These are phyloP conservation scores for Gymnoscopelus microlampas DNA, from an alignment of 2,797 vertebrate genomes.

Conservation along the genomic window DNA sequence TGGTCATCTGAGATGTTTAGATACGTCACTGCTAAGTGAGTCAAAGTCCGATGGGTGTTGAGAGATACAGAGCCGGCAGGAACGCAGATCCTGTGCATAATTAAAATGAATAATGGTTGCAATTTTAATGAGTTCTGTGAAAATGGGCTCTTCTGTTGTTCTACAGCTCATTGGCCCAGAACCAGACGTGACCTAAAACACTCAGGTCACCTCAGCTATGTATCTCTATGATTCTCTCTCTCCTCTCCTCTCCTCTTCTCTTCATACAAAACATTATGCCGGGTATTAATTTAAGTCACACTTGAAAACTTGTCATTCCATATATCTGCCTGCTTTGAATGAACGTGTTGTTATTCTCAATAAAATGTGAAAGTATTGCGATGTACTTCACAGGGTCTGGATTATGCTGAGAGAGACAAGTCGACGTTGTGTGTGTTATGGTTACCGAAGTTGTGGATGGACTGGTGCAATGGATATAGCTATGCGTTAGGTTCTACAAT, in stretches of 20 bases:
- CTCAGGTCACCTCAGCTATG: not conserved
- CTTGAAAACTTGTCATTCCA: no score
- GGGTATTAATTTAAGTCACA: no score
- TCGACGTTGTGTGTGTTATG: no score
- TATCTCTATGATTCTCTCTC: slow-evolving; percentile 16
- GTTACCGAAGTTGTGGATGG: no score
- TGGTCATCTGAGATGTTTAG: slow-evolving; percentile 2
- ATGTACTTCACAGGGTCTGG: no score
- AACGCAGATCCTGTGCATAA: slow-evolving; percentile 31
- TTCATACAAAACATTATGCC: not conserved
- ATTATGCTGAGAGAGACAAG: no score
- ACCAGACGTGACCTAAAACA: slow-evolving; percentile 23
- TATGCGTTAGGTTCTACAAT: no score
- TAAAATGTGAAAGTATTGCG: no score
- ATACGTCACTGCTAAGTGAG: not conserved
- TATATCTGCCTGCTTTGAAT: no score
- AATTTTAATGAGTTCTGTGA: slow-evolving; percentile 45
- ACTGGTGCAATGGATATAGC: no score
- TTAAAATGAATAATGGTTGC: slow-evolving; percentile 44
- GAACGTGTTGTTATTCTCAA: no score
- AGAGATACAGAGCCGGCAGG: slow-evolving; percentile 12
- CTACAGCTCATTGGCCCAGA: slow-evolving; percentile 36
- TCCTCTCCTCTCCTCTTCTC: slow-evolving; percentile 10
- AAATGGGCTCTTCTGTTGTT: slow-evolving; percentile 22
- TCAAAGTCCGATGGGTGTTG: slow-evolving; percentile 1